Percentiles rank a stretch among this genome's conserved stretches.
Conservation (phyloP, 1,140 invertebrate species). For the Bombus soroeensis region DNA sequence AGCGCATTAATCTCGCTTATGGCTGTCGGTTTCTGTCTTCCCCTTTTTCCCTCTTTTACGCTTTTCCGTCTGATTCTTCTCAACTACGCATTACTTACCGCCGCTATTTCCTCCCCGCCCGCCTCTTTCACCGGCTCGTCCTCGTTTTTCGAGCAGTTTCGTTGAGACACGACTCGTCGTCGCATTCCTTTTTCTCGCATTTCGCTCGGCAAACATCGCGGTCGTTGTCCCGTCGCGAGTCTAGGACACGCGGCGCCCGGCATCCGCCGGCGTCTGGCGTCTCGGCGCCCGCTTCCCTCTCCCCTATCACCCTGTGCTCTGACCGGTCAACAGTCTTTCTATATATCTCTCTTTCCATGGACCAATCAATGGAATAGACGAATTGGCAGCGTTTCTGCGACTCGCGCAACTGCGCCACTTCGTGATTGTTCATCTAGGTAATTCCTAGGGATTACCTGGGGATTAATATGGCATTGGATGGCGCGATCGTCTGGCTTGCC, state of each 20-base stretch:
- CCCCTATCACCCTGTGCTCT: not conserved
- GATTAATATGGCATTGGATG: not conserved
- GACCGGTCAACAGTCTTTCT: constrained; percentile 18
- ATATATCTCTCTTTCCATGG: not conserved
- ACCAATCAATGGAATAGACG: constrained; percentile 32
- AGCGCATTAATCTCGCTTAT: constrained; percentile 35
- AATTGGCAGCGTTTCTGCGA: constrained; percentile 22
- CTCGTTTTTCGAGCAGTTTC: constrained; percentile 29
- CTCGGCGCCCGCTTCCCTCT: constrained; percentile 58
- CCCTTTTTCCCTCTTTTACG: not conserved
- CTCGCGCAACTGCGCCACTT: not conserved
- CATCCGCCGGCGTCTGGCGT: constrained; percentile 62
- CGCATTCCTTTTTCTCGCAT: constrained; percentile 49
- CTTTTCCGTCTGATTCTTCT: not conserved
- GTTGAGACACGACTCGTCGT: not conserved
- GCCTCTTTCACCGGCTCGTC: not conserved
- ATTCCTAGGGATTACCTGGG: not conserved
- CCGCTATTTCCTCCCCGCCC: not conserved
- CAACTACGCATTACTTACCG: not conserved
- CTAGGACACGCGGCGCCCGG: constrained; percentile 67
- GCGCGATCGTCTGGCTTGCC: too few species aligned
- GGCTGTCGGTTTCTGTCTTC: not conserved
- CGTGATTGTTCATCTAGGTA: not conserved
- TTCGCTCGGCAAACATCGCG: constrained; percentile 62
- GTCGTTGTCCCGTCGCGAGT: constrained; percentile 65